These are phyloP conservation scores for Caenorhabditis sp. DNA, from an alignment of 2,888 invertebrate species.

Conservation along the genomic window DNA sequence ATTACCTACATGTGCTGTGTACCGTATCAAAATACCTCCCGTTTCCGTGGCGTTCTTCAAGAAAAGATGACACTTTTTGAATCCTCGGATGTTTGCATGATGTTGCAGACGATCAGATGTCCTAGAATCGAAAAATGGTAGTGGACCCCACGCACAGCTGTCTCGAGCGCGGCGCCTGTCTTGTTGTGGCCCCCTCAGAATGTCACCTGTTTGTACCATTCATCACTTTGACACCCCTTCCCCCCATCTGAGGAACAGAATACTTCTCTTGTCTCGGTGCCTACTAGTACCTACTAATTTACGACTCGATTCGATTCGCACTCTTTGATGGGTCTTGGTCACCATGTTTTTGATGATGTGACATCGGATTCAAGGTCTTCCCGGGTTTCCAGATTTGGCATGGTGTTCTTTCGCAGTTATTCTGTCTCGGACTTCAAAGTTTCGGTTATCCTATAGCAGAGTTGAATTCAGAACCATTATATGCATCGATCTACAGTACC, in stretches of 20 bases:
- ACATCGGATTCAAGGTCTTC: constrained; percentile 30
- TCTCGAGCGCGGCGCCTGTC: constrained; percentile 49
- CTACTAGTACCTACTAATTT: constrained; percentile 62
- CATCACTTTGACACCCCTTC: constrained; percentile 61
- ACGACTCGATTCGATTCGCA: constrained; percentile 48
- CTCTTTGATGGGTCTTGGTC: constrained; percentile 41
- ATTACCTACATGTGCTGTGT: constrained; percentile 69
- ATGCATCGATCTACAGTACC: no score
- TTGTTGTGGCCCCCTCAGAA: constrained; percentile 32
- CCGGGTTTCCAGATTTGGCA: constrained; percentile 23
- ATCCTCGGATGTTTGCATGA: constrained; percentile 10
- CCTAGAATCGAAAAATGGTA: constrained; percentile 31
- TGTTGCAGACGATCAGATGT: constrained; percentile 13
- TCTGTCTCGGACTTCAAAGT: not conserved
- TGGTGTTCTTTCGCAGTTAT: not conserved
- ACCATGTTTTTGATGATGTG: constrained; percentile 49
- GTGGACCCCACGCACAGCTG: constrained; percentile 41
- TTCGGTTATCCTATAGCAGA: no score
- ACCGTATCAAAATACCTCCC: constrained; percentile 61
- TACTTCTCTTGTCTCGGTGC: constrained; percentile 48
- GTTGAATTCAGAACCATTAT: no score
- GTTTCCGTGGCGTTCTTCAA: constrained; percentile 23
- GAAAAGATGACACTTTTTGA: constrained; percentile 48
- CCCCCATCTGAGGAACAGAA: constrained; percentile 18
- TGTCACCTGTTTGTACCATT: constrained; percentile 65